phyloP scores from a whole-genome alignment of 2,113 vertebrate species.

The Nipponia nippon region DNA sequence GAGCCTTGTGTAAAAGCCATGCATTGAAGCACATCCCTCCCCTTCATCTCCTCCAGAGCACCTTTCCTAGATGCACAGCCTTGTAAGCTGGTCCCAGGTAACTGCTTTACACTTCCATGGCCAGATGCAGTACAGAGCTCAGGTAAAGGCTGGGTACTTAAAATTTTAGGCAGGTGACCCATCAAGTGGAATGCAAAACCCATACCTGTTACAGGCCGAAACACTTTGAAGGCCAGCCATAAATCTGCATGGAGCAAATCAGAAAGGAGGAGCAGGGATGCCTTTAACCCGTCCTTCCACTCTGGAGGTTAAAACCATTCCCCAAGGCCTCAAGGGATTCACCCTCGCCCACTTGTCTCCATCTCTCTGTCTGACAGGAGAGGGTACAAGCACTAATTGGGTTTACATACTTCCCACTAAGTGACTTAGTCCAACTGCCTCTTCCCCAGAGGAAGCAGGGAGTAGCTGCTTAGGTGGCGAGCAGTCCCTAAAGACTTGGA shows the following conservation, averaged over 20 bases:
- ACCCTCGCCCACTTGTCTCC: fast-evolving
- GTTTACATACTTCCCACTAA: neutral
- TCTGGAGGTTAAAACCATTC: neutral
- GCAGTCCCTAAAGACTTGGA: neutral
- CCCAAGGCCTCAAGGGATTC: no score
- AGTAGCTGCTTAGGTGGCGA: fast-evolving
- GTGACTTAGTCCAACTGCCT: neutral
- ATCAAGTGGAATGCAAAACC: neutral
- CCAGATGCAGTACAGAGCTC: neutral
- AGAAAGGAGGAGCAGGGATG: neutral
- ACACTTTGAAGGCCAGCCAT: neutral
- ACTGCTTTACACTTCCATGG: neutral
- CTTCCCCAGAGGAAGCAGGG: neutral
- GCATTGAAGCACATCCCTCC: fast-evolving
- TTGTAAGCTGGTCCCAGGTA: fast-evolving
- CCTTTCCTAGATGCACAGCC: neutral
- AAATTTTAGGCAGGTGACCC: neutral
- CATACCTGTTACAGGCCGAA: neutral
- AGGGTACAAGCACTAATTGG: fast-evolving
- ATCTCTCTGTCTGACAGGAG: neutral
- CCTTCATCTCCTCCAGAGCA: neutral
- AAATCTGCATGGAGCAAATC: neutral
- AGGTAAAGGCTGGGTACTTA: neutral
- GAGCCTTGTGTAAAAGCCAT: fast-evolving
- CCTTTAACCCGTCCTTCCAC: neutral